Evolutionary conservation across 35 echinoderm and acorn worm genomes (phyloP), one percentile per base, ranked within the genome.

Genomic region (Apostichopus japonicus): DNA sequence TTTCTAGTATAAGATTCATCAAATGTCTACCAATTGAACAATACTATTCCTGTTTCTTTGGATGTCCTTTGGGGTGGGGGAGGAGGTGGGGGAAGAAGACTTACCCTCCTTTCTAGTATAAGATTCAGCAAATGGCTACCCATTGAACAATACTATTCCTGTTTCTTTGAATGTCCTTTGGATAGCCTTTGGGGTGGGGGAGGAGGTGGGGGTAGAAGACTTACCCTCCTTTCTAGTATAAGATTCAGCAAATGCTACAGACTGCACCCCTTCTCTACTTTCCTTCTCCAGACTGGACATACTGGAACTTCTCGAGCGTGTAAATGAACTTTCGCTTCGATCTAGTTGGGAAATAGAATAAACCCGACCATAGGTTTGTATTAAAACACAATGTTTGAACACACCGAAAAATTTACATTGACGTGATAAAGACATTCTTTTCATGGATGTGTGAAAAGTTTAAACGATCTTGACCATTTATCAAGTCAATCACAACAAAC

Each of bases 231-330:
- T 99, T 80, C 95, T 99, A 53, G 97, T 96, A 83, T 99, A 99
- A 15, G 97, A 99, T 75, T 96, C 97, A 14, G 95, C 91, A 95
- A 99, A 96, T 54, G 90, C 84, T 52, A 99, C 79, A 53, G 91
- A 92, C 77, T 95, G 91, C 10, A 99, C 95, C 24, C 95, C 97
- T 67, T 99, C 97, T 79, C 95, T 96, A 61, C 93, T 92, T 92
- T 99, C 97, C 90, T 96, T 99, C 76, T 99, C 97, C 78, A 99
- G 92, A 91, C 97, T 99, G 51, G 97, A 99, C 97, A 99, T 99
- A 88, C 97, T 99, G 81, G 97, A 99, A 84, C 97, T 99, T 16
- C 97, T 62, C 51, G 97, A 99, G 77, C 95, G 77, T 17, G 97
- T 99, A 92, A 99, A 99, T 24, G 97, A 99, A 51, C 97, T 94